These are phyloP conservation scores for Agonopterix subpropinquella DNA, from an alignment of 2,888 invertebrate species.

Conservation along the genomic window DNA sequence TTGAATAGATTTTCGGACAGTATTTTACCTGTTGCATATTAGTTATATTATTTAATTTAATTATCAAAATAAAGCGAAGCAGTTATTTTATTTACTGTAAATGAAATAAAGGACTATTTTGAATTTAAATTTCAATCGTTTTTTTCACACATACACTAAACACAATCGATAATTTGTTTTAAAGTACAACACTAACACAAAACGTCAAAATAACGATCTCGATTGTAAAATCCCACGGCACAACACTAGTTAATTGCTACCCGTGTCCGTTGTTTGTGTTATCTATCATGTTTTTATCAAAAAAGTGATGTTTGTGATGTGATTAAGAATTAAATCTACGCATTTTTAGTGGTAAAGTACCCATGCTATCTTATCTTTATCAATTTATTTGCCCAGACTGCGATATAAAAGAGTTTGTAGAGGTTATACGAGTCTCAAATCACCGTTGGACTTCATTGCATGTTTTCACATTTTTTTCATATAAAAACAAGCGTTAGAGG, in stretches of 20 bases:
- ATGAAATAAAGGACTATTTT: no score
- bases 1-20: slow-evolving; percentile 8
- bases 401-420: slow-evolving; percentile 36
- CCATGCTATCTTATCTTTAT: slow-evolving; percentile 53
- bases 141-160: background rate
- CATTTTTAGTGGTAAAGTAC: slow-evolving; percentile 63
- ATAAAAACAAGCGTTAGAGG: slow-evolving; percentile 29
- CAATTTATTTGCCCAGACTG: slow-evolving; percentile 36
- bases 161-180: background rate
- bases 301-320: slow-evolving; percentile 65
- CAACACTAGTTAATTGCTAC: slow-evolving; percentile 33
- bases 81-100: no score
- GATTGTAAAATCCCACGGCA: slow-evolving; percentile 14
- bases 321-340: slow-evolving; percentile 54
- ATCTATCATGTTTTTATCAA: slow-evolving; percentile 73
- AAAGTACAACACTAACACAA: slow-evolving; percentile 17
- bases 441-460: slow-evolving; percentile 31
- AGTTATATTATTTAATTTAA: no score
- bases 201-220: slow-evolving; percentile 2
- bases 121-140: no score
- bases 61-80: no score
- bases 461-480: slow-evolving; percentile 60
- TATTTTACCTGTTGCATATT: background rate
- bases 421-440: slow-evolving; percentile 53
- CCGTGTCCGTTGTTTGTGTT: slow-evolving; percentile 62